phyloP scores from a whole-genome alignment of 2,888 invertebrate genomes.

The Scelioninae gen. 1 region DNA sequence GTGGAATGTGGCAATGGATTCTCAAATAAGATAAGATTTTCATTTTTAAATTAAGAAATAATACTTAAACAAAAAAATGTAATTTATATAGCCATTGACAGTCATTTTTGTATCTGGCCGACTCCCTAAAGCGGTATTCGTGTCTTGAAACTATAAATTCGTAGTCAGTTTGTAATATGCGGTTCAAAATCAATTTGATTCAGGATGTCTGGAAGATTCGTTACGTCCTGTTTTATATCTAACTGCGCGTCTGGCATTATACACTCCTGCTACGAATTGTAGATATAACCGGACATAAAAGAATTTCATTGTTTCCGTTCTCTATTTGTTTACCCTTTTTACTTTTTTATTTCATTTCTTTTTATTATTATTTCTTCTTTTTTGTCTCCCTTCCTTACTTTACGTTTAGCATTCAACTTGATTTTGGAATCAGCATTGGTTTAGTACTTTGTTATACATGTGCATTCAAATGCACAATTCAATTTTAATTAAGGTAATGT shows the following conservation, averaged over 20 bases:
- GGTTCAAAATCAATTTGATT: constrained; percentile 73
- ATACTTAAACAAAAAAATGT: constrained; percentile 36
- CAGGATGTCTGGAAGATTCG: constrained; percentile 78
- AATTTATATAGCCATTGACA: constrained; percentile 77
- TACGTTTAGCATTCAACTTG: constrained; percentile 29
- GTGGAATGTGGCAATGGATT: constrained; percentile 81
- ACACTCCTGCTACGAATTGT: constrained; percentile 55
- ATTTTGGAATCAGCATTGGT: constrained; percentile 38
- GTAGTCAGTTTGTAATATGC: constrained; percentile 56
- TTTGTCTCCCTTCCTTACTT: constrained; percentile 8
- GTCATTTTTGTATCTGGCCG: constrained; percentile 82
- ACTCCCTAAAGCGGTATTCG: constrained; percentile 84
- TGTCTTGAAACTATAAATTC: constrained; percentile 69
- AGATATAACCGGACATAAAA: constrained; percentile 46
- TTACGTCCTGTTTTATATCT: constrained; percentile 51
- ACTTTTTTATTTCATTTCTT: constrained; percentile 7
- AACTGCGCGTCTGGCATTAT: constrained; percentile 59
- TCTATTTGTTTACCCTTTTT: constrained; percentile 24
- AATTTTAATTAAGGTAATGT: constrained; percentile 34
- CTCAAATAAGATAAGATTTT: constrained; percentile 67
- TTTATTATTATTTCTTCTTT: constrained; percentile 20
- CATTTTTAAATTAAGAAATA: constrained; percentile 66
- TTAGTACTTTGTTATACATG: constrained; percentile 22
- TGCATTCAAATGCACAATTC: constrained; percentile 15
- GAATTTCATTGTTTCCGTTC: constrained; percentile 48